phyloP scores from a whole-genome alignment of 1,140 invertebrate genomes.

The Plutomurus gul region DNA sequence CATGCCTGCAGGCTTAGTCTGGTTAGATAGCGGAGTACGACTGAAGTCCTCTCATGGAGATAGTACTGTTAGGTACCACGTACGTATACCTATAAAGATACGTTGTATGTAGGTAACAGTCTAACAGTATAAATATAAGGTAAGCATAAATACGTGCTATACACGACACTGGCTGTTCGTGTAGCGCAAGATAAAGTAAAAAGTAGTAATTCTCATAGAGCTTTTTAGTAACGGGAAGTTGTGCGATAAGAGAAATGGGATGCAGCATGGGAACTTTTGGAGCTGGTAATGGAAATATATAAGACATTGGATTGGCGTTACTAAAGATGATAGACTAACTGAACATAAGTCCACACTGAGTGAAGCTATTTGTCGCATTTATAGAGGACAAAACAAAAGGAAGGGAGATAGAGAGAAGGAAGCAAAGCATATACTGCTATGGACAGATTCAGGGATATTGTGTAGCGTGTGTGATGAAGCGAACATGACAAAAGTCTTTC shows the following conservation, averaged over 20 bases:
- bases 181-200: slow-evolving; percentile 5
- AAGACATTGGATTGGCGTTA: no score
- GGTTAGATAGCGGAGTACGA: slow-evolving; percentile 4
- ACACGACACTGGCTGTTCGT: no score
- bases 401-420: neutral
- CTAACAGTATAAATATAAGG: no score
- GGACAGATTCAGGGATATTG: neutral
- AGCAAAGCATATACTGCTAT: no score
- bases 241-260: neutral
- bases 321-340: no score
- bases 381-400: neutral
- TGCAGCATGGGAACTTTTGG: neutral
- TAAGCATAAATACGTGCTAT: no score
- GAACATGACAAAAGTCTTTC: neutral
- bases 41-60: slow-evolving; percentile 1
- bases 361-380: no score
- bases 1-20: neutral
- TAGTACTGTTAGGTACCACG: neutral
- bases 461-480: neutral
- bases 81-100: no score
- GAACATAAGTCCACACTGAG: no score
- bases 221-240: slow-evolving; percentile 9
- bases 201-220: slow-evolving; percentile 3
- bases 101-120: no score
- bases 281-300: no score